phyloP scores from a whole-genome alignment of 2,113 vertebrate species.

The Ictalurus punctatus region DNA sequence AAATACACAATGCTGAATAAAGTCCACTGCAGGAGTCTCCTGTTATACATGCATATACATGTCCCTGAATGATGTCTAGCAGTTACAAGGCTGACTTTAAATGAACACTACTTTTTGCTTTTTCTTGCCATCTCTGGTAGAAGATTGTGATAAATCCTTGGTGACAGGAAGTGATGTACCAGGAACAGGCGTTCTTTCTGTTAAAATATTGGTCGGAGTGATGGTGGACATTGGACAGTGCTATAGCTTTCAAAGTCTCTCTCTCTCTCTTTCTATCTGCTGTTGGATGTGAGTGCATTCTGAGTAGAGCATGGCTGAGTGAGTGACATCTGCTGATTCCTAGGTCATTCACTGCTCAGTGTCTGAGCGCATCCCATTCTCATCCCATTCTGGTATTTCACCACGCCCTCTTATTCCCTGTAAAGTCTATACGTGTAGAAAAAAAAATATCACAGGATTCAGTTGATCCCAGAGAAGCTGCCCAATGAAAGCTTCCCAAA shows the following conservation, averaged over 20 bases:
- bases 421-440: conserved; percentile 14
- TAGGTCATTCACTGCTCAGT: conserved; percentile 38
- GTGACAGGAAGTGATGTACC: conserved; percentile 22
- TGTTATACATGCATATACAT: not conserved
- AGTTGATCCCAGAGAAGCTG: conserved; percentile 47
- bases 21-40: conserved; percentile 15
- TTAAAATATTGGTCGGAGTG: not conserved
- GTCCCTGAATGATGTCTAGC: not conserved
- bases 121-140: not conserved
- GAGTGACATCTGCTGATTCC: conserved; percentile 24
- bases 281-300: not conserved
- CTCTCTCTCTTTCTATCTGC: not conserved
- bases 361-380: conserved; percentile 39
- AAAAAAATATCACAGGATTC: conserved; percentile 34
- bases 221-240: not conserved
- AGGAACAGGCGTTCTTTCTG: not conserved
- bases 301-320: not conserved
- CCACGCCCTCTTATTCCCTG: conserved; percentile 25
- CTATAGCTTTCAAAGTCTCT: not conserved
- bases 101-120: conserved; percentile 1
- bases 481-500: conserved; percentile 34
- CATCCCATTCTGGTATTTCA: conserved; percentile 27
- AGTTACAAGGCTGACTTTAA: not conserved
- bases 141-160: conserved; percentile 1
- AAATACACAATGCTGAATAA: conserved; percentile 13